Percentiles rank a stretch among this genome's conserved stretches.
phyloP scores from a whole-genome alignment of 1,140 invertebrate species.

The Tyrophagus putrescentiae region DNA sequence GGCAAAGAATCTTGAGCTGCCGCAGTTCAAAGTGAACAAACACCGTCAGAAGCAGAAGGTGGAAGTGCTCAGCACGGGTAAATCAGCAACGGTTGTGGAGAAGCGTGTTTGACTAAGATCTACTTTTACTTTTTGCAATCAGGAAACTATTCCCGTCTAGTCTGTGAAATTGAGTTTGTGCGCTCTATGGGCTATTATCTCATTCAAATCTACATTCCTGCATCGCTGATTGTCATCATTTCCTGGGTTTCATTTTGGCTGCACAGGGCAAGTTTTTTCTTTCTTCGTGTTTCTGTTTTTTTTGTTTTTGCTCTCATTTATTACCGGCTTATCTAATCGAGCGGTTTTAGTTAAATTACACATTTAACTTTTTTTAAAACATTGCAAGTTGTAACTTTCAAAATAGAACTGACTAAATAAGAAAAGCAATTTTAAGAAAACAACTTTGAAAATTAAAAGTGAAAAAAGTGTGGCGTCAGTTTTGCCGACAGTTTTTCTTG shows the following conservation, averaged over 20 bases:
- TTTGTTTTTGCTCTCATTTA: background rate
- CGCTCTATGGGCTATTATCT: conserved; percentile 40
- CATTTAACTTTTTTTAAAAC: too few species aligned
- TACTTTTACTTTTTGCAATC: background rate
- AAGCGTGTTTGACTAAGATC: conserved; percentile 5
- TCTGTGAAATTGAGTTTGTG: conserved; percentile 36
- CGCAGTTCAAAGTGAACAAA: conserved; percentile 81
- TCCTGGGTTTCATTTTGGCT: conserved; percentile 42
- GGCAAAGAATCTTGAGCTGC: conserved; percentile 36
- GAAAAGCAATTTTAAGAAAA: too few species aligned
- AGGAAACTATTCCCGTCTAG: conserved; percentile 39
- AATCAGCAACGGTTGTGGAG: conserved; percentile 19
- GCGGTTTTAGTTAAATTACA: too few species aligned
- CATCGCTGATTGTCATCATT: conserved; percentile 38
- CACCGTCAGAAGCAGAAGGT: conserved; percentile 75
- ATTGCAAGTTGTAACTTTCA: too few species aligned
- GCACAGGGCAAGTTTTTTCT: conserved; percentile 25
- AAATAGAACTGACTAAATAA: too few species aligned
- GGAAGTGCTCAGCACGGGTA: conserved; percentile 83
- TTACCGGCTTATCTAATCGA: too few species aligned
- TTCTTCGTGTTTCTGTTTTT: too few species aligned
- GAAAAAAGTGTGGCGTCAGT: too few species aligned
- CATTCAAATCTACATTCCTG: conserved; percentile 43
- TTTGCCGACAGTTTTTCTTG: too few species aligned
- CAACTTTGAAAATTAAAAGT: too few species aligned